Evolutionary conservation across 1,140 invertebrate species (phyloP), one percentile per base, ranked within the genome.

Genomic region (Ceratitis capitata): DNA sequence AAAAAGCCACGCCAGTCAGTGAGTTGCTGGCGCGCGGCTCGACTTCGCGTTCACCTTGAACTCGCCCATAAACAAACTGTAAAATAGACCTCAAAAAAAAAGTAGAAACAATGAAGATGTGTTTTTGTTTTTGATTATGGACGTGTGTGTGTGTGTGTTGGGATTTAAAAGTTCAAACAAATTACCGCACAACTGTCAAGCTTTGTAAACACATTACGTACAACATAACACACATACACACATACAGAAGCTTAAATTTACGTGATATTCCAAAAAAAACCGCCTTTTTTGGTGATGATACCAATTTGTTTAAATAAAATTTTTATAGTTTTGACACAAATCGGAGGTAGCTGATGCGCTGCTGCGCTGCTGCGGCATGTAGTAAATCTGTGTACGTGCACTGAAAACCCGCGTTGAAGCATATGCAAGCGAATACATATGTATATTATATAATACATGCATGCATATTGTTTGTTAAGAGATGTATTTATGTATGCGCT

Each of bases 31-130:
- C n/a, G 39, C 19, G 69, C 42, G 35, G 39, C 6, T 16, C 39
- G 64, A 45, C 39, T n/a, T n/a, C n/a, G 64, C 16, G 69, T n/a
- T 78, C 69, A 78, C 69, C 69, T 78, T 78, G 69, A 78, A 78
- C 69, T 78, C 69, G 23, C 12, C 35, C 39, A 78, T 78, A 78
- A 78, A 78, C 69, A 78, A 78, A 78, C n/a, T 78, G 39, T 47
- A 78, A 78, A 78, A 45, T 23, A 45, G 16, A 23, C n/a, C n/a
- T n/a, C 6, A 39, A 45, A 1, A n/a, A 45, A 23, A 23, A 78
- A 32, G 4, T 23, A 56, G 23, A 56, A 53, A 19, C n/a, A 19
- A 45, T 26, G 45, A 26, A 78, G 51, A 56, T n/a, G 19, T 19
- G 35, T 78, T 47, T 78, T 78, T 78, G 5, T 78, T 78, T 78